These are phyloP conservation scores for Bombycilla garrulus DNA, from an alignment of 2,113 vertebrate species.

Conservation along the genomic window DNA sequence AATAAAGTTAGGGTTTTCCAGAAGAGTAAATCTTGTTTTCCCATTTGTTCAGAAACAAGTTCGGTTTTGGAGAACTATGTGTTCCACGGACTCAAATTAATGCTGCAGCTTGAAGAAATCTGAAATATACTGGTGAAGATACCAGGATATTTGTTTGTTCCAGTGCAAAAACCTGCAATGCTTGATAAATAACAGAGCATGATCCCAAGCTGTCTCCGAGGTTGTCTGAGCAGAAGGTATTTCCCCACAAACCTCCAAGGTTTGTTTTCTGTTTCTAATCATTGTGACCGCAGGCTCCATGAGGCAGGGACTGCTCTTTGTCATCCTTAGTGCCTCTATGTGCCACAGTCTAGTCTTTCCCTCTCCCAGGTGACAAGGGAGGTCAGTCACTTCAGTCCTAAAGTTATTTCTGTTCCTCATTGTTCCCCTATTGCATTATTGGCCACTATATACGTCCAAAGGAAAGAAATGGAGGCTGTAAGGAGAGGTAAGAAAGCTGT, in stretches of 20 bases:
- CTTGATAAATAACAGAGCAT: slow-evolving; percentile 49
- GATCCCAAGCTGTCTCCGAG: background rate
- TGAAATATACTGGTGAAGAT: background rate
- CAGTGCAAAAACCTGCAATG: background rate
- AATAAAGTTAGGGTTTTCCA: background rate
- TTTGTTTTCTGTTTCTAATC: slow-evolving; percentile 57
- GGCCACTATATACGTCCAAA: background rate
- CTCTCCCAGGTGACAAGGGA: background rate
- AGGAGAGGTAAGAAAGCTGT: background rate
- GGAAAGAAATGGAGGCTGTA: background rate
- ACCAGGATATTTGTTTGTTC: background rate
- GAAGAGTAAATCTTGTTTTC: background rate
- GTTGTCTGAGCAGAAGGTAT: slow-evolving; percentile 2
- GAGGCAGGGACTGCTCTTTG: slow-evolving; percentile 37
- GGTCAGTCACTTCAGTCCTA: background rate
- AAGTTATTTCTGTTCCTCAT: background rate
- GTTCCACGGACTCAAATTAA: background rate
- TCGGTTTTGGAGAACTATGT: background rate
- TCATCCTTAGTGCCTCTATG: background rate
- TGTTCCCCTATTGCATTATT: background rate
- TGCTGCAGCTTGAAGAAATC: background rate
- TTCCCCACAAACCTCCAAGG: slow-evolving; percentile 12
- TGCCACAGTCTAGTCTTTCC: background rate
- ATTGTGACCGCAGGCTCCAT: background rate
- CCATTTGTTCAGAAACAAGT: background rate